A percentile compares a stretch with the other conserved stretches of the same genome.
These are phyloP conservation scores for Pogonomyrmex barbatus DNA, from an alignment of 1,140 invertebrate species.

Conservation along the genomic window DNA sequence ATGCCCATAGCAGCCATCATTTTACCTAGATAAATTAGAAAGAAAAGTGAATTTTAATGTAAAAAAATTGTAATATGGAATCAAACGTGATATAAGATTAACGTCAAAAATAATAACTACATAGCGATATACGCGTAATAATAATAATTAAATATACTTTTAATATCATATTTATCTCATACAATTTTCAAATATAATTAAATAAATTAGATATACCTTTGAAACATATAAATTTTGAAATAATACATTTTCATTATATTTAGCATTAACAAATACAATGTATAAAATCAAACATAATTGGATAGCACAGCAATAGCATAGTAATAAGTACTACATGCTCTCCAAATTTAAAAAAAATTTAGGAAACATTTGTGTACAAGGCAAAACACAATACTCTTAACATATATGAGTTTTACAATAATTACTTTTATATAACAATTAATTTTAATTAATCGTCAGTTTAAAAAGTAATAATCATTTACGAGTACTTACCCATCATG, in stretches of 20 bases:
- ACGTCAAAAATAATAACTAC: background rate
- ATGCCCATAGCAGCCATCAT: conserved; percentile 90
- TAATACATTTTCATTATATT: background rate
- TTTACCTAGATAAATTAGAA: conserved; percentile 81
- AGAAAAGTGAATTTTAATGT: background rate
- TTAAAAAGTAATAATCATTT: background rate
- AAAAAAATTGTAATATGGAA: background rate
- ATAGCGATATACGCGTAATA: background rate
- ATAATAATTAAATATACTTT: background rate
- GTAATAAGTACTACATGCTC: background rate
- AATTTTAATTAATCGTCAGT: background rate
- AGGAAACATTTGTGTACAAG: background rate
- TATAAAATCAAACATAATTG: background rate
- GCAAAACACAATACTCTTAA: background rate
- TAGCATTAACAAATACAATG: background rate
- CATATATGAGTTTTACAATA: background rate
- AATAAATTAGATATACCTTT: background rate
- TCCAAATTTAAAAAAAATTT: background rate
- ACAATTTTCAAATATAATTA: background rate
- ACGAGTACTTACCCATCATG: conserved; percentile 89
- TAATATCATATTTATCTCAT: background rate
- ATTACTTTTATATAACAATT: background rate
- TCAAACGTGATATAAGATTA: background rate
- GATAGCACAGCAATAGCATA: background rate
- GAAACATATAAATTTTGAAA: background rate